Base-by-base conservation (phyloP, 2,797 vertebrate genomes). In the Chrysocyon brachyurus region DNA sequence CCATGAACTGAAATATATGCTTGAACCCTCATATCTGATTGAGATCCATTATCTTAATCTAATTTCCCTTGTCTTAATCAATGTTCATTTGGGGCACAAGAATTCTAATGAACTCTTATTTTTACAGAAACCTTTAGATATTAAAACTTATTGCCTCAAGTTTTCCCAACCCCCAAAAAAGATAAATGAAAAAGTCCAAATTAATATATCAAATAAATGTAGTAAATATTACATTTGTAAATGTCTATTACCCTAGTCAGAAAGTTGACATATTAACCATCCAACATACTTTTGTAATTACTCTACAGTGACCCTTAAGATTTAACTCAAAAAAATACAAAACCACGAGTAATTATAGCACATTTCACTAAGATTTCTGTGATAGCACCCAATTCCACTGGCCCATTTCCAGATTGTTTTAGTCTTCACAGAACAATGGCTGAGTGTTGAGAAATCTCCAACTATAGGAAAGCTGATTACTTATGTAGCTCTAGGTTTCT, bases 251-350 rank as follows among this genome's bases (percentile, higher is more conserved):
- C 79, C 7, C 33, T 63, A 61, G 56, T 87, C 61, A 91, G 52
- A 90, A 96, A 95, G 21, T 77, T 84, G 46, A 84, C 15, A 52
- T 59, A 84, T 64, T 92, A n/a, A 5, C 57, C 57, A 82, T 72
- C 28, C 46, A 79, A 88, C 92, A 70, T 49, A 40, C 26, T 87
- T 52, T 92, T 36, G 81, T 16, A 95, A 63, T 84, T 64, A 87
- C 46, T 81, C 49, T 61, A 87, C 24, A 63, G 40, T 85, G 36
- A 46, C 61, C 36, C 17, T 84, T 24, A 49, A 94, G 61, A 77
- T 54, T 78, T 81, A 88, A 40, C 33, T 88, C 11, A 94, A 93
- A 93, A 93, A 96, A 87, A 93, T 77, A 72, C 12, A 94, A 92
- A 81, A 49, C 12, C 7, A 73, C 63, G 88, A 61, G 59, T 90